Conservation (phyloP, 2,113 vertebrate genomes). For the Barnardius zonarius region DNA sequence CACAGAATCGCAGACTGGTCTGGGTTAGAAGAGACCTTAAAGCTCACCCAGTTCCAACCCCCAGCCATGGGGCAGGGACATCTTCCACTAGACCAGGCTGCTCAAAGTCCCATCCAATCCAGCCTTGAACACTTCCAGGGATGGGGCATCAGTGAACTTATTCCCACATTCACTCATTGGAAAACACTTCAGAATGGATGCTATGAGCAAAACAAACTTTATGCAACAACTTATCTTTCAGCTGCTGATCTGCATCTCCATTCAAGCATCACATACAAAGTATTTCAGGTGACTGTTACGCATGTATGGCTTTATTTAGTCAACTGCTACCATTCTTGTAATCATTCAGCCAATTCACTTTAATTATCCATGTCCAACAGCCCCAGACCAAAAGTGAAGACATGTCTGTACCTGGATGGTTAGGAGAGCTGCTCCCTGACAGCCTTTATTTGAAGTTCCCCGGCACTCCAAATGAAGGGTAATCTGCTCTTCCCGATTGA, state of each 20-base stretch:
- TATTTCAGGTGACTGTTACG: not conserved
- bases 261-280: not conserved
- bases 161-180: not conserved
- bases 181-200: not conserved
- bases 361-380: not conserved
- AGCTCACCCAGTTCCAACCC: not conserved
- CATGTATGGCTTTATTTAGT: not conserved
- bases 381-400: not conserved
- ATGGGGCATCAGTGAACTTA: not conserved
- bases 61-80: too few species aligned
- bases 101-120: not conserved
- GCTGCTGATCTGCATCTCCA: not conserved
- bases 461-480: constrained; percentile 87
- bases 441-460: constrained; percentile 84
- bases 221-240: not conserved
- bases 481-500: constrained; percentile 90
- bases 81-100: not conserved
- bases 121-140: not conserved
- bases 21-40: not conserved
- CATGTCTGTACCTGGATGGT: constrained; percentile 81
- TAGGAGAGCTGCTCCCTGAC: constrained; percentile 87
- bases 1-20: not conserved
- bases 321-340: not conserved
- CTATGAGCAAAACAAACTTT: not conserved
- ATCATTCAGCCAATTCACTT: not conserved